These are phyloP conservation scores for Diorhabda sublineata DNA, from an alignment of 1,140 invertebrate genomes.

Conservation along the genomic window DNA sequence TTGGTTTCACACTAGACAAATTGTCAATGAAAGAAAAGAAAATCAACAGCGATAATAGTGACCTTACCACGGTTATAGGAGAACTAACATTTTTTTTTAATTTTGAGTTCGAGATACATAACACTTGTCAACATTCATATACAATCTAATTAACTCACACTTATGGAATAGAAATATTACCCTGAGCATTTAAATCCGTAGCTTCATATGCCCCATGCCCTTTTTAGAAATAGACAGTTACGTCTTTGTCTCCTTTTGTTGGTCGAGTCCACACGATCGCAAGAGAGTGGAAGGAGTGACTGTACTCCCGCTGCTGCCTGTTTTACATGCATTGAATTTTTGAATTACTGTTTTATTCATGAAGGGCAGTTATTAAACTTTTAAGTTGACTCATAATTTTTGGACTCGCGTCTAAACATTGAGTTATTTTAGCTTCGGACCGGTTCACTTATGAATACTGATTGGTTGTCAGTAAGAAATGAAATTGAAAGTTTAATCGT, in stretches of 20 bases:
- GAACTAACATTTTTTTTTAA: too few species aligned
- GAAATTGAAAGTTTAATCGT: too few species aligned
- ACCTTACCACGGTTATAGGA: too few species aligned
- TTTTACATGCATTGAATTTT: slow-evolving; percentile 44
- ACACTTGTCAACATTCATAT: too few species aligned
- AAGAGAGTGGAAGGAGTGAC: slow-evolving; percentile 3
- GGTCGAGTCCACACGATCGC: slow-evolving; percentile 19
- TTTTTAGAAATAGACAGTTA: neutral
- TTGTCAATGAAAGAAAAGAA: too few species aligned
- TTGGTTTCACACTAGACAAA: too few species aligned
- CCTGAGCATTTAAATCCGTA: too few species aligned
- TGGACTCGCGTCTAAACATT: neutral
- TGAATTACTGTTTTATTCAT: slow-evolving; percentile 9
- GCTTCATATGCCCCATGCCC: neutral
- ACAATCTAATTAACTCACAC: too few species aligned
- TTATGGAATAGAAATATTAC: too few species aligned
- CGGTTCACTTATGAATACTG: neutral
- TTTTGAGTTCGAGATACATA: too few species aligned
- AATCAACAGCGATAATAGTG: too few species aligned
- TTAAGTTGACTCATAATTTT: slow-evolving; percentile 3
- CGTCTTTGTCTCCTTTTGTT: slow-evolving; percentile 32
- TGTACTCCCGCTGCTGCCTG: slow-evolving; percentile 26
- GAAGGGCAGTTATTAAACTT: neutral
- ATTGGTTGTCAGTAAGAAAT: neutral
- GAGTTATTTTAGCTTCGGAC: neutral